Evolutionary conservation across 2,888 invertebrate species (phyloP), one percentile per base, ranked within the genome.

Genomic region (Spilarctia lutea): DNA sequence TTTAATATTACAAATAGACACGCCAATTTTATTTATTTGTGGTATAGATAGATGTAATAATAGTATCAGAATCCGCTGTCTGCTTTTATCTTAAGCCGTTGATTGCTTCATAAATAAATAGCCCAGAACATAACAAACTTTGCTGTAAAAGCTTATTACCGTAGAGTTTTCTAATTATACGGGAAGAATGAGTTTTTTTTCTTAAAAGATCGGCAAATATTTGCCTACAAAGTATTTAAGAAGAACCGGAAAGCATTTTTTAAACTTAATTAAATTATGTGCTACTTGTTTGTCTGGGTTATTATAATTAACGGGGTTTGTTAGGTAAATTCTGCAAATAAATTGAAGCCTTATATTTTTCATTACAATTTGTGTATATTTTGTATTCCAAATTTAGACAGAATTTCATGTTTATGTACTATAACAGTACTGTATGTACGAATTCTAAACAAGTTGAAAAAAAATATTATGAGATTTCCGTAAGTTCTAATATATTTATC

Each of bases 121-220:
- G 60, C 42, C 63, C 66, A 73, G 56, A 81, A 78, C 71, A 75
- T 63, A 74, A 76, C 75, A 79, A 79, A 81, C 74, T 79, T 81
- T 70, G 75, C 77, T 74, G 76, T 75, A 66, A 77, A 79, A 82
- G 79, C 84, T 84, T 79, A 82, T 82, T 81, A 83, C 80, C 75
- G 39, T 79, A 77, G 82, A 82, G 70, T 84, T 83, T 82, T 76
- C 81, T 84, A 84, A 83, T 83, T 84, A 84, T 76, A 71, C 27
- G 70, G 75, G 10, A 68, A 78, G 70, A 82, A 79, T 75, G 75
- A 79, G 78, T 66, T 83, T 81, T 81, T 83, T 80, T 79, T 83
- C n/a, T n/a, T 81, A 33, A 70, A 75, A 78, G 75, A 79, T 82
- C 73, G 75, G 70, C 73, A 79, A 83, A 82, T 84, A 84, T 82